Percentiles rank a stretch among this genome's conserved stretches.
Conservation (phyloP, 2,797 vertebrate genomes). For the Poeciliopsis gracilis region DNA sequence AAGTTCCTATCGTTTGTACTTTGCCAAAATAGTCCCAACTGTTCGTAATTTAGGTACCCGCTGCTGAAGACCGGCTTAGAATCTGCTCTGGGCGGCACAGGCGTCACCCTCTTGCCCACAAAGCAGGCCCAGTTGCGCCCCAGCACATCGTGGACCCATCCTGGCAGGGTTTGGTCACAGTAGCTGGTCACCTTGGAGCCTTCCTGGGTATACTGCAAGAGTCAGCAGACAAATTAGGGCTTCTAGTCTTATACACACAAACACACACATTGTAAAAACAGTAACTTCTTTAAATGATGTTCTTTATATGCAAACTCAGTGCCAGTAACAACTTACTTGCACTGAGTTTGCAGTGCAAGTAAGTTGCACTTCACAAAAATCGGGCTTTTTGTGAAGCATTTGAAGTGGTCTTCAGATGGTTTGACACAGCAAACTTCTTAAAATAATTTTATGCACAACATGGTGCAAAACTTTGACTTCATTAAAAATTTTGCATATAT, state of each 20-base stretch:
- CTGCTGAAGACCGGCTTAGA: conserved; percentile 37
- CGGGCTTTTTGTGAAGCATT: background rate
- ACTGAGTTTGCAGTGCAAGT: too few species aligned
- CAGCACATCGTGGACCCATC: conserved; percentile 94
- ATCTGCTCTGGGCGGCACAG: conserved; percentile 50
- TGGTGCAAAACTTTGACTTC: background rate
- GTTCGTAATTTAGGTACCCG: conserved; percentile 53
- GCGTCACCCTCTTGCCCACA: conserved; percentile 80
- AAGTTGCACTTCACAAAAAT: too few species aligned
- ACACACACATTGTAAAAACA: background rate
- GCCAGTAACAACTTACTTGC: background rate
- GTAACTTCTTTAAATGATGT: background rate
- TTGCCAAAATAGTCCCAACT: background rate
- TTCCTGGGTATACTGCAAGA: conserved; percentile 84
- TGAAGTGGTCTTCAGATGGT: background rate
- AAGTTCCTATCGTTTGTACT: too few species aligned
- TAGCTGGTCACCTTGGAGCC: conserved; percentile 86
- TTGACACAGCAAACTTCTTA: background rate
- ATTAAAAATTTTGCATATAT: background rate
- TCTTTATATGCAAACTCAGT: background rate
- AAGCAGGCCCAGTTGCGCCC: conserved; percentile 97
- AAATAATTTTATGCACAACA: background rate
- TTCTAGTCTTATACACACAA: background rate
- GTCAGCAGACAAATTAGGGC: background rate
- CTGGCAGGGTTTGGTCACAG: conserved; percentile 91